Conservation (phyloP, 2,113 vertebrate genomes). For the Onychostruthus taczanowskii region DNA sequence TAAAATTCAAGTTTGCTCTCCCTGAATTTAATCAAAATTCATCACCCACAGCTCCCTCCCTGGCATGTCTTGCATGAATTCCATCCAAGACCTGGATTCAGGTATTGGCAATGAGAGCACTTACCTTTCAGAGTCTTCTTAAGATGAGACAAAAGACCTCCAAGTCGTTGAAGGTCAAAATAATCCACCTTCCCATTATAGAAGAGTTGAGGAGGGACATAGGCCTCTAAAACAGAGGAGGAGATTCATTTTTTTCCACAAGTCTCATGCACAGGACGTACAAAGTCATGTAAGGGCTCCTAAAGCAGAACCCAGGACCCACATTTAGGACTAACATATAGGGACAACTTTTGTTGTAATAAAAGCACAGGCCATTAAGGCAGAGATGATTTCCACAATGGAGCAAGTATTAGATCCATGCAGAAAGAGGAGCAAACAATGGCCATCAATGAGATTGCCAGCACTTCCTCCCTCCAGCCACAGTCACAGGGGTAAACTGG, state of each 20-base stretch:
- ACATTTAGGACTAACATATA: background rate
- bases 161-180: constrained; percentile 95
- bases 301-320: background rate
- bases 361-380: background rate
- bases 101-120: background rate
- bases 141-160: constrained; percentile 94
- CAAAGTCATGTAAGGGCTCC: background rate
- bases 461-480: background rate
- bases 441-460: background rate
- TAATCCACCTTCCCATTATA: constrained; percentile 99
- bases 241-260: background rate
- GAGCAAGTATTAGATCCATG: background rate
- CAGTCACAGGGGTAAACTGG: background rate
- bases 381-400: background rate
- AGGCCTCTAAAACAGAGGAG: constrained; percentile 79
- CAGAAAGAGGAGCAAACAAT: background rate
- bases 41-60: background rate
- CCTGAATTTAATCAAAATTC: background rate
- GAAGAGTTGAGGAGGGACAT: constrained; percentile 94
- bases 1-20: background rate
- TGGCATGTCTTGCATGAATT: background rate
- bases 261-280: background rate
- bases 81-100: background rate
- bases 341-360: background rate
- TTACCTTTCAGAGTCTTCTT: constrained; percentile 94